Evolutionary conservation across 2,888 invertebrate species (phyloP).

Genomic region (Troides aeacus): DNA sequence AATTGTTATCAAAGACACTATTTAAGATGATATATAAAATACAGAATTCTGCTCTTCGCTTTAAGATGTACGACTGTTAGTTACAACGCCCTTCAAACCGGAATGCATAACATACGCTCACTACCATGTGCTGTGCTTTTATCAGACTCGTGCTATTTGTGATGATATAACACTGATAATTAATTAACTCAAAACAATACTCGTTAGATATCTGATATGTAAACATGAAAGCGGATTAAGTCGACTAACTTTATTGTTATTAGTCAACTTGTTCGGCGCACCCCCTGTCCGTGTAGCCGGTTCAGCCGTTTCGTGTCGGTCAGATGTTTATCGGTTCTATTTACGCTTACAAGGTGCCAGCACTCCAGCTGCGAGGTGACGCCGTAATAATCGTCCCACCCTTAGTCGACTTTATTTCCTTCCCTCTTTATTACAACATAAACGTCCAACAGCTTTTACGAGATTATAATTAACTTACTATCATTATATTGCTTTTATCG

Average conservation of each 20-base stretch:
- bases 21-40: no score
- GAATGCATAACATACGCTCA: no score
- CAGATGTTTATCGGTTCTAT: constrained; percentile 20
- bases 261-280: constrained; percentile 4
- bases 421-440: constrained; percentile 23
- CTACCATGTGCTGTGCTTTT: no score
- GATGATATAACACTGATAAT: no score
- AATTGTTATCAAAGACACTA: no score
- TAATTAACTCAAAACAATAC: background rate
- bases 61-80: no score
- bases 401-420: constrained; percentile 15
- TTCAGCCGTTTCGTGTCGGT: constrained; percentile 14
- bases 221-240: constrained; percentile 3
- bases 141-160: no score
- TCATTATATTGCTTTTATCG: constrained; percentile 7
- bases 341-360: constrained; percentile 22
- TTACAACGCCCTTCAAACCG: no score
- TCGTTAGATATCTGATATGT: background rate
- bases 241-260: constrained; percentile 9
- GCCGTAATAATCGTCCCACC: constrained; percentile 9
- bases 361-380: constrained; percentile 22
- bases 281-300: constrained; percentile 8
- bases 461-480: constrained; percentile 17
- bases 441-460: constrained; percentile 26
- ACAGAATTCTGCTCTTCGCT: no score